These are phyloP conservation scores for Cataglyphis albicans DNA, from an alignment of 2,888 invertebrate species.

Conservation along the genomic window DNA sequence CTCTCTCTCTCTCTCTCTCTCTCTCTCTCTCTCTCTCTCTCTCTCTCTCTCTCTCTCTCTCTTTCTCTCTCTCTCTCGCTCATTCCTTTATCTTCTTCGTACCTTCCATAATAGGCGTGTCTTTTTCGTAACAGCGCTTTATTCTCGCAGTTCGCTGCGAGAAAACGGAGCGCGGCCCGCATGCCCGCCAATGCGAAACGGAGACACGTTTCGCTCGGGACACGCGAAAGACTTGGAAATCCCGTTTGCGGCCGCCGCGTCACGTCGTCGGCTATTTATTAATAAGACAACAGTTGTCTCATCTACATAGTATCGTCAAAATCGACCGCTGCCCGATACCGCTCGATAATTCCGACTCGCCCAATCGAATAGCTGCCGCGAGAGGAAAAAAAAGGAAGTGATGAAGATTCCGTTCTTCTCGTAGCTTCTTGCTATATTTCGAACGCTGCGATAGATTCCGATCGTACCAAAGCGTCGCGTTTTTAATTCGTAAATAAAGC, in stretches of 20 bases:
- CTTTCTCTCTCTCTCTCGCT: neutral
- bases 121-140: slow-evolving; percentile 15
- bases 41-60: too few relatives aligned
- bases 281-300: slow-evolving; percentile 7
- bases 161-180: slow-evolving; percentile 76
- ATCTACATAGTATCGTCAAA: neutral
- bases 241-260: slow-evolving; percentile 27
- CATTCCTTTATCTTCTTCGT: slow-evolving; percentile 5
- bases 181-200: slow-evolving; percentile 80
- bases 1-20: too few relatives aligned
- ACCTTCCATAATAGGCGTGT: slow-evolving; percentile 28
- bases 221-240: slow-evolving; percentile 63
- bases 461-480: neutral
- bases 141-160: slow-evolving; percentile 57
- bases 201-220: slow-evolving; percentile 67
- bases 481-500: neutral
- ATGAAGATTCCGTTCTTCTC: neutral
- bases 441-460: neutral
- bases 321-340: neutral
- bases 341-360: neutral
- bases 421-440: neutral
- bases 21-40: too few relatives aligned
- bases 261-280: neutral
- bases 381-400: neutral
- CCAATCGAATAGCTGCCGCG: neutral